These are phyloP conservation scores for Leucoraja ocellata DNA, from an alignment of 2,797 vertebrate genomes.

Conservation along the genomic window DNA sequence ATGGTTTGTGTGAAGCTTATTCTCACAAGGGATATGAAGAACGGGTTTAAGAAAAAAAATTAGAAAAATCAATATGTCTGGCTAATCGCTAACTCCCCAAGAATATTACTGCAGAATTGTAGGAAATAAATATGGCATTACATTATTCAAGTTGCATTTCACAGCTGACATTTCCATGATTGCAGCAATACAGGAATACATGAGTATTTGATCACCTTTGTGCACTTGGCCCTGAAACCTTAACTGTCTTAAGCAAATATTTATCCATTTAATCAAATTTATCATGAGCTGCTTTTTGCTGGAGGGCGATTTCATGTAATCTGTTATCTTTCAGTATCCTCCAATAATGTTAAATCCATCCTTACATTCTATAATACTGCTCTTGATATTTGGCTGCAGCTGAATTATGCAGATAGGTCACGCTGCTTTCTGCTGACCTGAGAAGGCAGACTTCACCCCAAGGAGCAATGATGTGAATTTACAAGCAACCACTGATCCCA, in stretches of 20 bases:
- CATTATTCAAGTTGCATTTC: conserved; percentile 12
- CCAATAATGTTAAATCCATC: neutral
- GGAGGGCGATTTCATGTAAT: neutral
- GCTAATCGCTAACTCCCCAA: conserved; percentile 9
- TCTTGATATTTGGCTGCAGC: neutral
- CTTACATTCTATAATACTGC: neutral
- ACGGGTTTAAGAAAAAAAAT: neutral
- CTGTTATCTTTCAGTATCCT: neutral
- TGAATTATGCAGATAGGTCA: too few relatives aligned
- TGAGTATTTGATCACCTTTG: neutral
- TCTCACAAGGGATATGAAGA: neutral
- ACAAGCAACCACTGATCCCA: neutral
- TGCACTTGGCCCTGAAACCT: neutral
- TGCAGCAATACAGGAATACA: neutral
- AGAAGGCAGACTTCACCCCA: neutral
- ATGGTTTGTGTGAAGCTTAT: neutral
- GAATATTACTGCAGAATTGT: neutral
- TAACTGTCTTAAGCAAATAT: conserved; percentile 6
- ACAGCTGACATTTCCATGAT: conserved; percentile 29
- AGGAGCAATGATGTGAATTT: neutral
- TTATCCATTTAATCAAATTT: conserved; percentile 18
- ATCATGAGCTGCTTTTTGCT: neutral
- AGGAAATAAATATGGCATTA: conserved; percentile 10
- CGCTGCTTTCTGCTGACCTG: neutral
- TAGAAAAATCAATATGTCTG: neutral